Evolutionary conservation across 2,888 invertebrate genomes (phyloP), one percentile per base, ranked within the genome.

Genomic region (Caenorhabditis imperialis): DNA sequence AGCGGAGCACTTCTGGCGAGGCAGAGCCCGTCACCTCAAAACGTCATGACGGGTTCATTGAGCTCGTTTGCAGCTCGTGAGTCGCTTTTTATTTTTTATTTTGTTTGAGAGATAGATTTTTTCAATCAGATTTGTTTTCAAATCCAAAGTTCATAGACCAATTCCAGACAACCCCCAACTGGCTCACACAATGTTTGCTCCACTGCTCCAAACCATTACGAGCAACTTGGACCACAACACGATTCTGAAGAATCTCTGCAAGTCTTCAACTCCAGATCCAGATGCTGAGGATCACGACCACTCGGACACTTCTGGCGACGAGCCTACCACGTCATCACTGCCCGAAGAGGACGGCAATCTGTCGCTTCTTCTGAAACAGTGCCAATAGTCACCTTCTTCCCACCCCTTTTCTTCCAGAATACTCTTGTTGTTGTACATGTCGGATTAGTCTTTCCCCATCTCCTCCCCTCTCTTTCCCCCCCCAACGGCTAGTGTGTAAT

Each of bases 1-100:
- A 73, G 76, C 38, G 81, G 81, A 42, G 58, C 63, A 7, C 42
- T 55, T 20, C 33, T 75, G 10, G 63, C 63, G 3, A 35, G 75
- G 22, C 62, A 57, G 30, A 35, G 60, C 3, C 74, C 74, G 12
- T 55, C 67, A 16, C 73, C 73, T 8, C 63, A 50, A 10, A 61
- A 30, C 23, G 14, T 60, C 18, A 53, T 27, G 22, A 4, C 44
- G 33, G 23, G 10, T 18, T 14, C 10, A 18, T 42, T 67, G 10
- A n/a, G 35, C 5, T 20, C 37, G 12, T 50, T 57, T 1, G 14
- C 67, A 5, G 30, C 37, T 14, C 27, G 63, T 65, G 14, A 38
- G 63, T 48, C 20, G 16, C n/a, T n/a, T n/a, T n/a, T n/a, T n/a
- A n/a, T n/a, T n/a, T n/a, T n/a, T n/a, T n/a, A n/a, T n/a, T n/a